phyloP scores from a whole-genome alignment of 2,113 vertebrate genomes.

The Numida meleagris region DNA sequence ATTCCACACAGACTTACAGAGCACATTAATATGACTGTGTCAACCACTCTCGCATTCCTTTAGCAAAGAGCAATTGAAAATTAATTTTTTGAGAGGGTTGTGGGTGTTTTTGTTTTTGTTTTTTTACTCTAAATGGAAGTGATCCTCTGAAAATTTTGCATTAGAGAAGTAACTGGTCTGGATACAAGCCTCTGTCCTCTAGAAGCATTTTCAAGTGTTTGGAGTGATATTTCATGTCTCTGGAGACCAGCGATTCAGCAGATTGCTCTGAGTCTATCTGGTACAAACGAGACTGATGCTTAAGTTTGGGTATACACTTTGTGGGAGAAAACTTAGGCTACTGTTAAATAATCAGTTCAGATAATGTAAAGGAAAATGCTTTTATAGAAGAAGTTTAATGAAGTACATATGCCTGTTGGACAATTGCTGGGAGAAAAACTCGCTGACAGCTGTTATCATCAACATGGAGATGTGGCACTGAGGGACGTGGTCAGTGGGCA shows the following conservation, averaged over 20 bases:
- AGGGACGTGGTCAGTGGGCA: too few species aligned
- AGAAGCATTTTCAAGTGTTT: neutral
- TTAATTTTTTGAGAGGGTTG: neutral
- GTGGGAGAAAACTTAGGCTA: neutral
- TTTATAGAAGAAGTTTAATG: neutral
- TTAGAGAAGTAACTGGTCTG: neutral
- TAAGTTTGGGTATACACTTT: neutral
- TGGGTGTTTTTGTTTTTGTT: neutral
- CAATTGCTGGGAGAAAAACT: neutral
- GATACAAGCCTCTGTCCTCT: neutral
- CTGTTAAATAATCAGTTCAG: neutral
- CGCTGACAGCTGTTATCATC: neutral
- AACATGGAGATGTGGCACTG: neutral
- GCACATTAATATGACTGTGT: neutral
- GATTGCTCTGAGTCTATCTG: neutral
- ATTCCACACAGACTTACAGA: neutral
- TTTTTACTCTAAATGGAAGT: slow-evolving; percentile 5
- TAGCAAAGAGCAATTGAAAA: neutral
- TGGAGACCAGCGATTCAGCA: neutral
- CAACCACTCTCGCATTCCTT: neutral
- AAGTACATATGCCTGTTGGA: neutral
- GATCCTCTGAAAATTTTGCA: slow-evolving; percentile 11
- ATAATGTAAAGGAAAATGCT: neutral
- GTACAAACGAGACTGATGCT: neutral
- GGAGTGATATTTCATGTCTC: neutral